Percentiles rank a stretch among this genome's conserved stretches.
phyloP scores from a whole-genome alignment of 2,797 vertebrate genomes.

The Poeciliopsis turneri region DNA sequence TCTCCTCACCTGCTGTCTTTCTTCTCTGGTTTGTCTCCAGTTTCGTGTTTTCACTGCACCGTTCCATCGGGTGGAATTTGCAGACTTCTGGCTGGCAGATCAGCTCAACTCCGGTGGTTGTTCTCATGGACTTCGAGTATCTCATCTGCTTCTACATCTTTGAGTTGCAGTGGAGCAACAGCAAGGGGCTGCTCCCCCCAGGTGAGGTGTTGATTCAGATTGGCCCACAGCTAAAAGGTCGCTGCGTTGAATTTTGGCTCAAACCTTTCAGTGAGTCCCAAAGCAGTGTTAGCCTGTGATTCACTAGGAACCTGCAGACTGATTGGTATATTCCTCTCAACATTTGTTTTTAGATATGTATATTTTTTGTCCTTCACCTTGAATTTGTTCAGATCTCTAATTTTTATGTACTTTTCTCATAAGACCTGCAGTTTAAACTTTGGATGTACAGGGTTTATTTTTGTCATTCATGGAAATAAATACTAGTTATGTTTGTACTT shows the following conservation, averaged over 20 bases:
- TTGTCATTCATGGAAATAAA: not conserved
- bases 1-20: slow-evolving; percentile 87
- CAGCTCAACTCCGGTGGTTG: slow-evolving; percentile 95
- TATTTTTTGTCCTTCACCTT: not conserved
- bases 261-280: not conserved
- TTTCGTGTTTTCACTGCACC: slow-evolving; percentile 98
- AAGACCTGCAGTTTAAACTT: not conserved
- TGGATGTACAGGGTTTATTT: not conserved
- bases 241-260: not conserved
- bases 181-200: slow-evolving; percentile 83
- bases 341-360: not conserved
- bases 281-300: not conserved
- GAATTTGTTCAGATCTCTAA: not conserved
- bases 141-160: slow-evolving; percentile 99
- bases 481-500: not conserved
- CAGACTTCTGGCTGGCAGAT: slow-evolving; percentile 99
- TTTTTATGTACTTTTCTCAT: not conserved
- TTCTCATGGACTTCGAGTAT: slow-evolving; percentile 98
- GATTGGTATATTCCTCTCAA: not conserved
- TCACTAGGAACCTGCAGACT: not conserved
- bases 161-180: slow-evolving; percentile 89
- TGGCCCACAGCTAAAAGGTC: not conserved
- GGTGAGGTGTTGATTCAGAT: slow-evolving; percentile 37
- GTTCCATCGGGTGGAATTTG: slow-evolving; percentile 98
- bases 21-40: slow-evolving; percentile 65